phyloP scores from a whole-genome alignment of 1,140 invertebrate species.

The Ips nitidus region DNA sequence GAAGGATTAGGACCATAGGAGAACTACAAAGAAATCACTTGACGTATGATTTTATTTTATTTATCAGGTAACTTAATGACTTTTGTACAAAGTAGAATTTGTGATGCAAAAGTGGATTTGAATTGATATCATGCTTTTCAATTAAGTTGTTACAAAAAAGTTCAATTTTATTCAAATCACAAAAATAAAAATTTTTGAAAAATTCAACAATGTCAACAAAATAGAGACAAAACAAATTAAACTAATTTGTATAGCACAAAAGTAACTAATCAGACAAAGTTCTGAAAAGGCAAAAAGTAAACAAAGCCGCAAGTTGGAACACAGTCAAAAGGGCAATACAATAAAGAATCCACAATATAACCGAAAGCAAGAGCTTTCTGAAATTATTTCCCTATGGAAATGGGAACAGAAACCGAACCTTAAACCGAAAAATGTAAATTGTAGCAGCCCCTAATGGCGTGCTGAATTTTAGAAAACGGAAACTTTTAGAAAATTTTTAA shows the following conservation, averaged over 20 bases:
- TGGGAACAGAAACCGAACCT: slow-evolving; percentile 6
- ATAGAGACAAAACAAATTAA: too few relatives aligned
- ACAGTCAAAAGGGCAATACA: not conserved
- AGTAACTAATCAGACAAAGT: slow-evolving; percentile 1
- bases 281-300: slow-evolving; percentile 5
- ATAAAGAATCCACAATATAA: slow-evolving; percentile 14
- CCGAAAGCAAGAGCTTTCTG: slow-evolving; percentile 9
- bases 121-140: too few relatives aligned
- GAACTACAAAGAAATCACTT: not conserved
- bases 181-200: too few relatives aligned
- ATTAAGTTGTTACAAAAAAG: too few relatives aligned
- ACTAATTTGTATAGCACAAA: too few relatives aligned
- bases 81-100: too few relatives aligned
- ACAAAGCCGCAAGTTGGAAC: slow-evolving; percentile 3
- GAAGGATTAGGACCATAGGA: slow-evolving; percentile 2
- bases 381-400: slow-evolving; percentile 17
- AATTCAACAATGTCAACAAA: too few relatives aligned
- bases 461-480: slow-evolving; percentile 6
- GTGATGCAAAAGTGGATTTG: too few relatives aligned
- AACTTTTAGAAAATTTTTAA: slow-evolving; percentile 1
- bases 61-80: too few relatives aligned
- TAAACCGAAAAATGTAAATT: slow-evolving; percentile 17
- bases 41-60: too few relatives aligned
- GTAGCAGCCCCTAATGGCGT: slow-evolving; percentile 1
- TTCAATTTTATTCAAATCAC: too few relatives aligned